These are phyloP conservation scores for Aurelia coerulea DNA, from an alignment of 30 jellyfish, hydroid and myxozoan species.

Conservation along the genomic window DNA sequence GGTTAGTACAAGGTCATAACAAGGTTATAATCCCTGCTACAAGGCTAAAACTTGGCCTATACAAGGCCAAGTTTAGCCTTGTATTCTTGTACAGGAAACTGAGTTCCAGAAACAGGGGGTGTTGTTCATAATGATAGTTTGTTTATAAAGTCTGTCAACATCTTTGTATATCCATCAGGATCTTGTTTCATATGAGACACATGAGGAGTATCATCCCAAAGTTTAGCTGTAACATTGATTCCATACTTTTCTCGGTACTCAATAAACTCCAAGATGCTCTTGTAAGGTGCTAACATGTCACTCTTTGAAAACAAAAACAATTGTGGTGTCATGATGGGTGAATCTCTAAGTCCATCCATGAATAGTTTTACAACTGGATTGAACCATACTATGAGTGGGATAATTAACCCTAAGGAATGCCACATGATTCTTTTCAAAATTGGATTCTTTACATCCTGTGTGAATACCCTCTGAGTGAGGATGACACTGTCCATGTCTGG, in stretches of 20 bases:
- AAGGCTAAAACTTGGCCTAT: too few species aligned
- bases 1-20: too few species aligned
- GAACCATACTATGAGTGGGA: constrained; percentile 40
- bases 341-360: constrained; percentile 52
- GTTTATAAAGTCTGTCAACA: constrained; percentile 34
- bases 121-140: constrained; percentile 2
- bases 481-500: constrained; percentile 69
- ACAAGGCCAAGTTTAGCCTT: too few species aligned
- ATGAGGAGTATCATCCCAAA: constrained; percentile 77
- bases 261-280: constrained; percentile 68
- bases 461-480: constrained; percentile 58
- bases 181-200: constrained; percentile 69
- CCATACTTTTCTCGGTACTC: constrained; percentile 63
- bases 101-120: too few species aligned
- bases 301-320: constrained; percentile 71
- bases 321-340: constrained; percentile 72
- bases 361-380: constrained; percentile 66
- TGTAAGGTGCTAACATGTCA: constrained; percentile 78
- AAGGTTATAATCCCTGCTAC: too few species aligned
- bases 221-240: constrained; percentile 23
- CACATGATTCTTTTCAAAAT: constrained; percentile 16
- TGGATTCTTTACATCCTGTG: constrained; percentile 38
- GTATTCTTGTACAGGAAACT: too few species aligned
- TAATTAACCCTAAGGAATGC: constrained; percentile 16
- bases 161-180: constrained; percentile 34